These are phyloP conservation scores for Amaurobius ferox DNA, from an alignment of 2,888 invertebrate genomes.

Conservation along the genomic window DNA sequence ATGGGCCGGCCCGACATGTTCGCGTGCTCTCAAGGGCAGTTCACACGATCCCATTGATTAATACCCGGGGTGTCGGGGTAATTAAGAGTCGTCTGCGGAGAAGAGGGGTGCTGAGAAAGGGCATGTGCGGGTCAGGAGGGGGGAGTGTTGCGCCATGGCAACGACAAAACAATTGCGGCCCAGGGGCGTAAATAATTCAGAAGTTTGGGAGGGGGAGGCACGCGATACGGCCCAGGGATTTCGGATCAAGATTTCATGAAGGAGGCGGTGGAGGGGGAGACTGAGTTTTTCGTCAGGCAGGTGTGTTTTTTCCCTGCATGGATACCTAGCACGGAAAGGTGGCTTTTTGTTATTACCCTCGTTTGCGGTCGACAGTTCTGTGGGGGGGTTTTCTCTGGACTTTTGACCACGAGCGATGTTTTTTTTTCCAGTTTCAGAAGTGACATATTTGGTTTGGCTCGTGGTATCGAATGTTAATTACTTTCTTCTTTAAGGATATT, in stretches of 20 bases:
- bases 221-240: constrained; percentile 57
- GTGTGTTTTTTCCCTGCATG: constrained; percentile 55
- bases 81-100: constrained; percentile 50
- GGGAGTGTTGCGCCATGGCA: constrained; percentile 53
- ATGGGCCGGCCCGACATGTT: constrained; percentile 7
- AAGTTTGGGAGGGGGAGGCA: constrained; percentile 29
- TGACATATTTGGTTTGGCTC: too few species aligned
- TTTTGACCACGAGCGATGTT: constrained; percentile 8
- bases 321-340: constrained; percentile 44
- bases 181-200: constrained; percentile 70
- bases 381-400: background rate
- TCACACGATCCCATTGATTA: constrained; percentile 71
- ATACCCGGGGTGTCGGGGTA: constrained; percentile 70
- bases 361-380: constrained; percentile 28
- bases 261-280: constrained; percentile 26
- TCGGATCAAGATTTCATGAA: constrained; percentile 70
- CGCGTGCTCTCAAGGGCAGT: constrained; percentile 51
- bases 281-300: constrained; percentile 35
- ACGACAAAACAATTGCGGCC: constrained; percentile 71
- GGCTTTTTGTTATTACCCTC: constrained; percentile 55
- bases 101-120: constrained; percentile 55
- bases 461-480: too few species aligned
- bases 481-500: too few species aligned
- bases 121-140: constrained; percentile 55
- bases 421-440: background rate